Conservation (phyloP, 2,797 vertebrate species). For the Siniperca scherzeri region DNA sequence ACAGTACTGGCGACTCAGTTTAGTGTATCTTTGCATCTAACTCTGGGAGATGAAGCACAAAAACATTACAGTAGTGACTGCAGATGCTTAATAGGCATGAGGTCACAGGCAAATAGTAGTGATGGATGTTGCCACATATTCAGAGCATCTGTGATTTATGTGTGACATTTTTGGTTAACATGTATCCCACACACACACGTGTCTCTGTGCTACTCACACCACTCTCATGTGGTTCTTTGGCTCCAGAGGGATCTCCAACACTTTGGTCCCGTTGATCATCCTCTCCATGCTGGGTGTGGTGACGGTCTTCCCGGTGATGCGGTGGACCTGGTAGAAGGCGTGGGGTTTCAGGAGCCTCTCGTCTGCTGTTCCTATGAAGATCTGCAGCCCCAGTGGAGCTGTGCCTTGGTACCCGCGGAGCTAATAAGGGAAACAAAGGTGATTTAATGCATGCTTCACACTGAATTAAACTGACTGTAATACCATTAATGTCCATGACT, state of each 20-base stretch:
- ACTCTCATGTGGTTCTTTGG: conserved; percentile 97
- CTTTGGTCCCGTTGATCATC: conserved; percentile 92
- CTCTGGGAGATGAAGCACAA: not conserved
- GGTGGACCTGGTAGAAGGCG: conserved; percentile 98
- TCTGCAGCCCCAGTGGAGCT: conserved; percentile 92
- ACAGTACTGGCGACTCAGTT: not conserved
- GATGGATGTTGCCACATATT: not conserved
- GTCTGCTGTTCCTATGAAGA: conserved; percentile 97
- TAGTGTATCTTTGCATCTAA: not conserved
- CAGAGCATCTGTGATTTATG: not conserved
- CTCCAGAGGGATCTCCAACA: conserved; percentile 95
- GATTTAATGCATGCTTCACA: conserved; percentile 15
- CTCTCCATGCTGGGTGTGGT: conserved; percentile 96
- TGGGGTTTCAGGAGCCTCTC: conserved; percentile 97
- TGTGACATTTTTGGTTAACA: not conserved
- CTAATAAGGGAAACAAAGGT: conserved; percentile 74
- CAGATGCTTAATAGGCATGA: conserved; percentile 4
- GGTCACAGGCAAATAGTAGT: not conserved
- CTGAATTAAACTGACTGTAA: conserved; percentile 9
- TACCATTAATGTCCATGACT: conserved; percentile 4
- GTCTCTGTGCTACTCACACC: conserved; percentile 85
- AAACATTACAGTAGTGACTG: conserved; percentile 12
- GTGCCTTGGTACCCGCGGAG: conserved; percentile 94
- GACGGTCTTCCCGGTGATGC: conserved; percentile 96
- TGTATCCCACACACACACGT: not conserved